Percentiles rank a stretch among this genome's conserved stretches.
These are phyloP conservation scores for Patella caerulea DNA, from an alignment of 2,888 invertebrate species.

Conservation along the genomic window DNA sequence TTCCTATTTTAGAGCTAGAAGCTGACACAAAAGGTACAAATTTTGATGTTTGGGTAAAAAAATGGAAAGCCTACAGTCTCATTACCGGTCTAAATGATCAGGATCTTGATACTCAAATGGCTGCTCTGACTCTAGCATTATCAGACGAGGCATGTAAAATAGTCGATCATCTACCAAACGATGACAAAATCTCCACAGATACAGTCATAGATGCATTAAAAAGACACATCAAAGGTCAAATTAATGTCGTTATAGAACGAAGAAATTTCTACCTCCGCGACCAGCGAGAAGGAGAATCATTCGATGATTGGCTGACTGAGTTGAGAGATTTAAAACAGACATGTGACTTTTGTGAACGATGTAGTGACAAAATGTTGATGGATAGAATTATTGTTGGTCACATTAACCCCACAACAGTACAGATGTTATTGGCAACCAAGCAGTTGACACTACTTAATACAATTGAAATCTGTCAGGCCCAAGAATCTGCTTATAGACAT, in stretches of 20 bases:
- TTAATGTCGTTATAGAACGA: neutral
- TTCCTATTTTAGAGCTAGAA: neutral
- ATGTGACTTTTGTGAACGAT: neutral
- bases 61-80: neutral
- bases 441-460: neutral
- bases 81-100: neutral
- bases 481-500: neutral
- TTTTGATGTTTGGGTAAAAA: neutral
- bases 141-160: neutral
- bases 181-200: neutral
- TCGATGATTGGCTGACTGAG: neutral
- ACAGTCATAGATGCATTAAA: neutral
- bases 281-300: neutral
- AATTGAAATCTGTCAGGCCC: neutral
- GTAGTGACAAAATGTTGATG: neutral
- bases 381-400: neutral
- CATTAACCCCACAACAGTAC: neutral
- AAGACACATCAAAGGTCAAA: neutral
- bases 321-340: neutral
- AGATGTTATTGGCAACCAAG: neutral
- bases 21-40: neutral
- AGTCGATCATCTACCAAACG: neutral
- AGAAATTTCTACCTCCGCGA: neutral
- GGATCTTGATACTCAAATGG: neutral
- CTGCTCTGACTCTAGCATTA: neutral